These are phyloP conservation scores for Pegoplata infirma DNA, from an alignment of 2,888 invertebrate genomes.

Conservation along the genomic window DNA sequence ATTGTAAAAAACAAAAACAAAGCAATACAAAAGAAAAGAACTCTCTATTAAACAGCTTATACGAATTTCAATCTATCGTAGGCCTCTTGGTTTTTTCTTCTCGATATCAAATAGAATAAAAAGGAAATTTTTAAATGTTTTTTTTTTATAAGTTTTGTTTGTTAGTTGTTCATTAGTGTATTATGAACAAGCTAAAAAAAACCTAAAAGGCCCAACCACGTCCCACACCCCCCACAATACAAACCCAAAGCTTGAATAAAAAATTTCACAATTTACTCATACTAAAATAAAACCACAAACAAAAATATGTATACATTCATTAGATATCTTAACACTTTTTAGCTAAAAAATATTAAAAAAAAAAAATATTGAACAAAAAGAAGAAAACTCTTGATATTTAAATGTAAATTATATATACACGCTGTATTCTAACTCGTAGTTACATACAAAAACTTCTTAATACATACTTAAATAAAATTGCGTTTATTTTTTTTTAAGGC, in stretches of 20 bases:
- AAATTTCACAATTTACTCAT: neutral
- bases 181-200: neutral
- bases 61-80: neutral
- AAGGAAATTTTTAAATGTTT: neutral
- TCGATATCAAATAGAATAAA: neutral
- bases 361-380: too few relatives aligned
- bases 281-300: neutral
- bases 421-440: conserved; percentile 28
- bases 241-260: neutral
- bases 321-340: conserved; percentile 49
- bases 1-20: neutral
- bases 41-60: neutral
- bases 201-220: neutral
- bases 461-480: neutral
- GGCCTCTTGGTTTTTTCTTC: neutral
- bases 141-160: neutral
- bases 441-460: neutral
- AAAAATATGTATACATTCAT: conserved; percentile 11
- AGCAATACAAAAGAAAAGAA: neutral
- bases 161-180: neutral
- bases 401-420: conserved; percentile 42
- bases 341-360: conserved; percentile 36
- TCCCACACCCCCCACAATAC: neutral
- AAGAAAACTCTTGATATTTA: conserved; percentile 38
- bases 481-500: neutral